Evolutionary conservation across 2,797 vertebrate species (phyloP).

Genomic region (Natrix natrix): DNA sequence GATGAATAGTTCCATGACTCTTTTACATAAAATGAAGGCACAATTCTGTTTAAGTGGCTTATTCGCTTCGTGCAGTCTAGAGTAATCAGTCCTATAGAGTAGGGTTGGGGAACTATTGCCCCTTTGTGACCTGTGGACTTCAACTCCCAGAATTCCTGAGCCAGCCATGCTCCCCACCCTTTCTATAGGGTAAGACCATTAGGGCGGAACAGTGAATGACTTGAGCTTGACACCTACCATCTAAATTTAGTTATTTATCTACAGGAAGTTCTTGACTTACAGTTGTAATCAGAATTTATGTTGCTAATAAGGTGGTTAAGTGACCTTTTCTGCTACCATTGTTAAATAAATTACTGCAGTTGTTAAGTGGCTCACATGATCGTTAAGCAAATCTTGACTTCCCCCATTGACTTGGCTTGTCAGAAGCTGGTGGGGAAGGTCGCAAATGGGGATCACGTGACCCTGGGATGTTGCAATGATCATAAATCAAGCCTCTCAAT

Average conservation of each 20-base stretch:
- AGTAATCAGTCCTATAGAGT: background rate
- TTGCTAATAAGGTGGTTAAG: background rate
- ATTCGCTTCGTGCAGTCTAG: background rate
- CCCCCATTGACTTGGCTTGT: background rate
- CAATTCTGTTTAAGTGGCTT: background rate
- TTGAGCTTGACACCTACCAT: background rate
- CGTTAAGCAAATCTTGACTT: background rate
- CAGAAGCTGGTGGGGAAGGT: background rate
- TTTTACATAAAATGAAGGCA: background rate
- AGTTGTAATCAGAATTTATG: background rate
- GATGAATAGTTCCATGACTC: rapidly evolving
- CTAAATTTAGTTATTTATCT: background rate
- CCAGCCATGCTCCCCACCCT: too few relatives aligned
- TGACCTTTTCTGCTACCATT: background rate
- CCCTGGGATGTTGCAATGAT: background rate
- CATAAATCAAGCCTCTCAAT: background rate
- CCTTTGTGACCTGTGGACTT: background rate
- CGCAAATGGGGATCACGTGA: background rate
- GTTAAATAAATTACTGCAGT: background rate
- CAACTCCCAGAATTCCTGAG: background rate
- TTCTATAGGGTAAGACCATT: background rate
- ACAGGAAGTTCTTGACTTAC: background rate
- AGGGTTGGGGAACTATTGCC: background rate
- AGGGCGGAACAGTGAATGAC: background rate
- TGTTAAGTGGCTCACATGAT: background rate